Evolutionary conservation across 2,888 invertebrate genomes (phyloP).

Genomic region (Zaprionus bogoriensis): DNA sequence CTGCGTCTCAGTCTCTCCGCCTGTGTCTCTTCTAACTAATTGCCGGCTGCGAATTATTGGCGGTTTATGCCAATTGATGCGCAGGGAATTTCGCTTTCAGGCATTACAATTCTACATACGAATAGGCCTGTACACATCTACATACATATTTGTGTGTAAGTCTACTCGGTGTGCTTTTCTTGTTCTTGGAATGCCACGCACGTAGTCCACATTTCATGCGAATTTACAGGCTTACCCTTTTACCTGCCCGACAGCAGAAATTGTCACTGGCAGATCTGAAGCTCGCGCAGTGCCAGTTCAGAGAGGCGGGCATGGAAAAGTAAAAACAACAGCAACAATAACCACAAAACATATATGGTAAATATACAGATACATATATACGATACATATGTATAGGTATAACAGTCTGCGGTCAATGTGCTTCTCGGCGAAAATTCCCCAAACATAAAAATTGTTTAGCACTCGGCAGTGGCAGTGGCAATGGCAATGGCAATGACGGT

Average conservation of each 20-base stretch:
- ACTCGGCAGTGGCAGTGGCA: slow-evolving; percentile 10
- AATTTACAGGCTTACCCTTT: slow-evolving; percentile 51
- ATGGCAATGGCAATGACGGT: background rate
- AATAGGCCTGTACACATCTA: background rate
- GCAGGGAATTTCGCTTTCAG: slow-evolving; percentile 64
- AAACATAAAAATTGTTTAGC: slow-evolving; percentile 52
- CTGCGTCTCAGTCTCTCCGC: too few relatives aligned
- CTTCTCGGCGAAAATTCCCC: slow-evolving; percentile 44
- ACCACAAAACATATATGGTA: background rate
- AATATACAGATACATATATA: too few relatives aligned
- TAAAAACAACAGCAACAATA: background rate
- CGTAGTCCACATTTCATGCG: slow-evolving; percentile 63
- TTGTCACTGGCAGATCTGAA: slow-evolving; percentile 53
- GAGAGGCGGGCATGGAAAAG: background rate
- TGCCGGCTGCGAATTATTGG: slow-evolving; percentile 24
- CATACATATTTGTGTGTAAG: background rate
- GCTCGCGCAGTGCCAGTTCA: slow-evolving; percentile 24
- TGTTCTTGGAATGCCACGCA: slow-evolving; percentile 61
- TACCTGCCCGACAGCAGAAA: slow-evolving; percentile 13
- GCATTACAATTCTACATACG: slow-evolving; percentile 20
- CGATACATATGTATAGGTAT: too few relatives aligned
- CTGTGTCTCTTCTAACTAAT: slow-evolving; percentile 21
- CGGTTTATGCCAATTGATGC: too few relatives aligned
- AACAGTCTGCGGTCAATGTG: slow-evolving; percentile 40
- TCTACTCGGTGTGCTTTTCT: slow-evolving; percentile 22